Base-by-base conservation (phyloP, 2,113 vertebrate species). In the Gnathonemus longibarbis region DNA sequence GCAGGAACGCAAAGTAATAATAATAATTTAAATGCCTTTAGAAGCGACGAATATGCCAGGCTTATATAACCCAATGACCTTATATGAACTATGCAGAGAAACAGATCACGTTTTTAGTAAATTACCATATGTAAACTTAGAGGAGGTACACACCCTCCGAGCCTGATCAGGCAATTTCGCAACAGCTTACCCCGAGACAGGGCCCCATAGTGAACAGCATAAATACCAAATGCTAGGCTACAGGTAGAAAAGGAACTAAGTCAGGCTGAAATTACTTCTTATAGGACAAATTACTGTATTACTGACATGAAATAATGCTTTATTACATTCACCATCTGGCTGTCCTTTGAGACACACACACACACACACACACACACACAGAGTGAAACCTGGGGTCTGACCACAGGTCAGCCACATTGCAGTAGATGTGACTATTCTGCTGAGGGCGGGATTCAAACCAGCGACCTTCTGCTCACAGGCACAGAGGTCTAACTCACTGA, bases 1-100 rank as follows among this genome's bases (percentile, higher is more conserved):
- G 90, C 84, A 90, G 90, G 87, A 91, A 84, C 70, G 52, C 88
- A 90, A 84, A 90, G 62, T 70, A 74, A 93, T 90, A 91, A 94
- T 90, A 90, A 88, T 52, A 80, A 77, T 91, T 56, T 84, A 66
- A 27, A 90, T 19, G 85, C 87, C 92, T 89, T 84, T 90, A 31
- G 86, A 91, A 92, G 91, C 89, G 84, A 24, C 89, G 88, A 70
- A 91, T 90, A 92, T 92, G 88, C 90, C 89, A 84, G 62, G 87
- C 89, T 91, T 90, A 45, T 66, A 83, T 56, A 89, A 89, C 87
- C 83, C 88, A 84, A 74, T 91, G 91, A 89, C 87, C 89, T 90
- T 89, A 62, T 86, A 80, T 89, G 62, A 89, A 80, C 50, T 87
- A 88, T 86, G 66, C 83, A 58, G 80, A 35, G n/a, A 42, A 83